phyloP scores from a whole-genome alignment of 2,888 invertebrate species.

The Eilema depressum region DNA sequence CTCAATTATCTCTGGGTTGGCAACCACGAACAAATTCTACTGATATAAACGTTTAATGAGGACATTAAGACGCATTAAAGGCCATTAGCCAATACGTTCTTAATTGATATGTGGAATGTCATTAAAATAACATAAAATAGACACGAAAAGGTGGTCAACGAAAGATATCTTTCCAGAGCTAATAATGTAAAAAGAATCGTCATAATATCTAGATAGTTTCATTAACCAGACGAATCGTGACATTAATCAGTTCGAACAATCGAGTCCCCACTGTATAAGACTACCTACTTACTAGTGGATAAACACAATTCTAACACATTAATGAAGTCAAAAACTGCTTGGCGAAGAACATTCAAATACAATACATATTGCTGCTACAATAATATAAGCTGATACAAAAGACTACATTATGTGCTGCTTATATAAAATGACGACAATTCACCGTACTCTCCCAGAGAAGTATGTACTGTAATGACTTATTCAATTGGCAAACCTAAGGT shows the following conservation, averaged over 20 bases:
- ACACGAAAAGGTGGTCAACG: background rate
- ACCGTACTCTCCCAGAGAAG: conserved; percentile 1
- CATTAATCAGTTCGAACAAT: background rate
- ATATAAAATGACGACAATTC: conserved; percentile 5
- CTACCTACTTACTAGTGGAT: background rate
- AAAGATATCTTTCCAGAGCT: background rate
- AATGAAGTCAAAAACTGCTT: background rate
- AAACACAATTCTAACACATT: background rate
- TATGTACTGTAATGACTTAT: conserved; percentile 33
- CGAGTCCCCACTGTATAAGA: background rate
- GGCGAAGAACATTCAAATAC: background rate
- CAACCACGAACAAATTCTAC: background rate
- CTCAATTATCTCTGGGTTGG: background rate
- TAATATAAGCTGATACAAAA: background rate
- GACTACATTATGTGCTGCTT: background rate
- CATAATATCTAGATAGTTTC: background rate
- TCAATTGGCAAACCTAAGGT: conserved; percentile 91
- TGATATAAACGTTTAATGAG: background rate
- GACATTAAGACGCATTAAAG: background rate
- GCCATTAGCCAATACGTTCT: background rate
- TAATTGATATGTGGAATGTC: background rate
- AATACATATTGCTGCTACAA: background rate
- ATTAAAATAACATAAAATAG: background rate
- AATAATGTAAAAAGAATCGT: background rate
- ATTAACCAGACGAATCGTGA: background rate